These are phyloP conservation scores for Procambarus virginalis DNA, from an alignment of 1,140 invertebrate species.

Conservation along the genomic window DNA sequence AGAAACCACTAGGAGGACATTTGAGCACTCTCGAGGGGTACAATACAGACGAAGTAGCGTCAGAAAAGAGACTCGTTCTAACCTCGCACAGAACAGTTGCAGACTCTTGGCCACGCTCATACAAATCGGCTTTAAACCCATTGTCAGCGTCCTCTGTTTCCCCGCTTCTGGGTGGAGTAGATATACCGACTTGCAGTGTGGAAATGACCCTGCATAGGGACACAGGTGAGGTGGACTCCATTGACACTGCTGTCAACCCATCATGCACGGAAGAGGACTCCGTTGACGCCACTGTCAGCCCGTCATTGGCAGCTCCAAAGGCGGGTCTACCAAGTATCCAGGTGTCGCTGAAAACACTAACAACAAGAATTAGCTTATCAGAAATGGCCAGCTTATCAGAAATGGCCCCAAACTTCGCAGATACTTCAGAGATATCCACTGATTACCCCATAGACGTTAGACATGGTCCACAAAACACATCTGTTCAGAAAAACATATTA, in stretches of 20 bases:
- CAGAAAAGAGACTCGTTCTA: not conserved
- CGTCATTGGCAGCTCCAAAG: not conserved
- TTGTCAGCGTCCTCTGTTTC: no score
- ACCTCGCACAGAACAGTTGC: not conserved
- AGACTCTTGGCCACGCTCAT: not conserved
- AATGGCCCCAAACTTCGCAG: slow-evolving; percentile 18
- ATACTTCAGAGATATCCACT: slow-evolving; percentile 8
- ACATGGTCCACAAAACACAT: no score
- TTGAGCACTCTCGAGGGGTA: not conserved
- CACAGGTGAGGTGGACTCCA: not conserved
- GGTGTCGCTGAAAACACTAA: not conserved
- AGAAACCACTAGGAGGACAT: not conserved
- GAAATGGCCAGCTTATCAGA: not conserved
- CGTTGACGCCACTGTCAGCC: slow-evolving; percentile 2
- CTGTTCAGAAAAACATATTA: no score
- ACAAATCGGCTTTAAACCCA: not conserved
- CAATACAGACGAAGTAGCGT: not conserved
- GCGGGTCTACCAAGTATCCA: not conserved
- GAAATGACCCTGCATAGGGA: not conserved
- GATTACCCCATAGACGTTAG: not conserved
- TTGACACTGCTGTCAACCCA: slow-evolving; percentile 3
- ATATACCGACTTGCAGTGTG: no score
- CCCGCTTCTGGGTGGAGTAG: not conserved
- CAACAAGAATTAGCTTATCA: not conserved
- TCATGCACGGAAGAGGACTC: not conserved